A percentile compares a stretch with the other conserved stretches of the same genome.
These are phyloP conservation scores for Champsocephalus gunnari DNA, from an alignment of 2,797 vertebrate genomes.

Conservation along the genomic window DNA sequence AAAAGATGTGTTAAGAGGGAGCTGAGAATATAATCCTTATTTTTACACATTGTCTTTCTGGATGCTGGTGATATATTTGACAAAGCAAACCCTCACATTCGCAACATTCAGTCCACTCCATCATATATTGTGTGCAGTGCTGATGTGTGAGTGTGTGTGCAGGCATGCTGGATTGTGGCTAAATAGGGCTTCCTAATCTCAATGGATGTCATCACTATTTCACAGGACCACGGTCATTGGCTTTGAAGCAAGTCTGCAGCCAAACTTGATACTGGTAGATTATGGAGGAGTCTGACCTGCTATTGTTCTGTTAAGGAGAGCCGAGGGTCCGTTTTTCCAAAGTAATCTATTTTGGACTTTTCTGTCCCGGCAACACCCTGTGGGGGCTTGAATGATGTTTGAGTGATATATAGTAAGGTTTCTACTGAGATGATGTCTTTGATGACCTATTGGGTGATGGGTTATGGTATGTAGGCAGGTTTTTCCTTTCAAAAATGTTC, in stretches of 20 bases:
- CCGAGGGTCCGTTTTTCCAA: slow-evolving; percentile 60
- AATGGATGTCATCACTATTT: slow-evolving; percentile 70
- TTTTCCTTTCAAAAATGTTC: slow-evolving; percentile 40
- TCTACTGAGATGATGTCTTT: slow-evolving; percentile 19
- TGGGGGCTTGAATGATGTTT: slow-evolving; percentile 30
- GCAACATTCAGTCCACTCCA: slow-evolving; percentile 14
- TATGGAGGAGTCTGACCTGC: slow-evolving; percentile 47
- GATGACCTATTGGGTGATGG: slow-evolving; percentile 18
- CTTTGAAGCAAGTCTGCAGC: slow-evolving; percentile 52
- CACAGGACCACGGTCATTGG: slow-evolving; percentile 42
- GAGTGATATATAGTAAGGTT: slow-evolving; percentile 30
- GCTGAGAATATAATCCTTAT: background rate
- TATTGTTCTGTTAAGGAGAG: slow-evolving; percentile 67
- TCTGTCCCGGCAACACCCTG: slow-evolving; percentile 49
- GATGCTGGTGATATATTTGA: background rate
- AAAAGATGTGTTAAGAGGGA: background rate
- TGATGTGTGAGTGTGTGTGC: slow-evolving; percentile 16
- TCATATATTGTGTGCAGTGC: background rate
- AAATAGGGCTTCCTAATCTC: slow-evolving; percentile 75
- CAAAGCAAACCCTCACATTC: slow-evolving; percentile 2
- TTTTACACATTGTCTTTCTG: background rate
- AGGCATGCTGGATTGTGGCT: slow-evolving; percentile 56
- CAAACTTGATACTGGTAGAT: slow-evolving; percentile 66
- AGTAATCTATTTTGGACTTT: slow-evolving; percentile 76
- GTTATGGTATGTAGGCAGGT: slow-evolving; percentile 43